Evolutionary conservation across 2,113 vertebrate species (phyloP).

Genomic region (Xyrauchen texanus): DNA sequence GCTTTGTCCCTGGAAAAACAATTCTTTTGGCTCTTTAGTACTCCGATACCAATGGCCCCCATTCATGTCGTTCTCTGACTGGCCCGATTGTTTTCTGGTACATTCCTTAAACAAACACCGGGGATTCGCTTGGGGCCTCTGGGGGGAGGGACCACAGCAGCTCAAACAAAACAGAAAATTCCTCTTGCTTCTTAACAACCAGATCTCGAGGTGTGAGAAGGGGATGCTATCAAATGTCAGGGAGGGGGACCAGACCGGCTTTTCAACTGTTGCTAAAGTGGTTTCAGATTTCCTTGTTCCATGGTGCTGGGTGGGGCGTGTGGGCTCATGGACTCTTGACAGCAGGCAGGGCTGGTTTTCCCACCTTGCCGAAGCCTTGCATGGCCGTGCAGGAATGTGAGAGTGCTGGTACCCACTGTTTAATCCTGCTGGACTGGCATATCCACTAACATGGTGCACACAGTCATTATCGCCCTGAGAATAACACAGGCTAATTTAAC

Average conservation of each 20-base stretch:
- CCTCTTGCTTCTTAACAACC: conserved; percentile 28
- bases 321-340: not conserved
- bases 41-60: not conserved
- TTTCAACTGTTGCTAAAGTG: conserved; percentile 43
- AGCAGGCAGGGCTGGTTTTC: conserved; percentile 26
- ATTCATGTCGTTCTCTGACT: conserved; percentile 35
- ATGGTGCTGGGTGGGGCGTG: conserved; percentile 10
- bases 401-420: not conserved
- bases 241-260: conserved; percentile 37
- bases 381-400: conserved; percentile 36
- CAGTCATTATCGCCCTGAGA: conserved; percentile 17
- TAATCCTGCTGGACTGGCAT: not conserved
- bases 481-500: conserved; percentile 27
- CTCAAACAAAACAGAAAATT: conserved; percentile 27
- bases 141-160: not conserved
- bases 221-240: conserved; percentile 40
- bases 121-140: not conserved
- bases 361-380: conserved; percentile 38
- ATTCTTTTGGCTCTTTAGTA: conserved; percentile 6
- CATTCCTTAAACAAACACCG: conserved; percentile 43
- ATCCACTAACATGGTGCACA: conserved; percentile 3
- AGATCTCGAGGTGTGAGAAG: conserved; percentile 29
- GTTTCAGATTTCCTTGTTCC: conserved; percentile 43
- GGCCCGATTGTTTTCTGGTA: conserved; percentile 37
- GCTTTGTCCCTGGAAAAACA: not conserved